Evolutionary conservation across 2,113 vertebrate species (phyloP).

Genomic region (Ochotona princeps): DNA sequence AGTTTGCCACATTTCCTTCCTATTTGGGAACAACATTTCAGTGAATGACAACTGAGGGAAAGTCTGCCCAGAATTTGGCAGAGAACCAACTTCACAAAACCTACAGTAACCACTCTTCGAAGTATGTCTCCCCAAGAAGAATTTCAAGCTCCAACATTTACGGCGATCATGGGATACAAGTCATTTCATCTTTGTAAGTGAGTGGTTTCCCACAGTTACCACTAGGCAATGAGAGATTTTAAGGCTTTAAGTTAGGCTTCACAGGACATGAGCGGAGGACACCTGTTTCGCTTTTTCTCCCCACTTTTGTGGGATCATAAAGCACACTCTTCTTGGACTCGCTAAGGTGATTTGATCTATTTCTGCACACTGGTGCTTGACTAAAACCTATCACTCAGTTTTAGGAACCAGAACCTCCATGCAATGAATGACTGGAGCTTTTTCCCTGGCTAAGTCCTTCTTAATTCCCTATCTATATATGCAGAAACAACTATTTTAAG

Average conservation of each 20-base stretch:
- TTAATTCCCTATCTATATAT: not conserved
- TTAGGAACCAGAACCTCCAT: not conserved
- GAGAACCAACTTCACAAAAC: not conserved
- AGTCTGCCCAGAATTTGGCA: not conserved
- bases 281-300: accelerated
- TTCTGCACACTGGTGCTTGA: not conserved
- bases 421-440: not conserved
- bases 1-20: not conserved
- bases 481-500: not conserved
- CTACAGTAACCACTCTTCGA: not conserved
- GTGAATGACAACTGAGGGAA: not conserved
- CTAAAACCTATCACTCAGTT: not conserved
- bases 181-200: not conserved
- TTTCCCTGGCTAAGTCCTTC: not conserved
- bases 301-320: not conserved
- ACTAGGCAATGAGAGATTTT: not conserved
- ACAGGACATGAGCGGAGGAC: not conserved
- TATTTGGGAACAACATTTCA: not conserved
- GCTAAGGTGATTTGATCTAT: not conserved
- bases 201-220: not conserved
- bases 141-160: not conserved
- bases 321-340: not conserved
- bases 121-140: not conserved
- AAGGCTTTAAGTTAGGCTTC: not conserved
- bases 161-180: not conserved